Evolutionary conservation across 2,797 vertebrate species (phyloP).

Genomic region (Pristis pectinata): DNA sequence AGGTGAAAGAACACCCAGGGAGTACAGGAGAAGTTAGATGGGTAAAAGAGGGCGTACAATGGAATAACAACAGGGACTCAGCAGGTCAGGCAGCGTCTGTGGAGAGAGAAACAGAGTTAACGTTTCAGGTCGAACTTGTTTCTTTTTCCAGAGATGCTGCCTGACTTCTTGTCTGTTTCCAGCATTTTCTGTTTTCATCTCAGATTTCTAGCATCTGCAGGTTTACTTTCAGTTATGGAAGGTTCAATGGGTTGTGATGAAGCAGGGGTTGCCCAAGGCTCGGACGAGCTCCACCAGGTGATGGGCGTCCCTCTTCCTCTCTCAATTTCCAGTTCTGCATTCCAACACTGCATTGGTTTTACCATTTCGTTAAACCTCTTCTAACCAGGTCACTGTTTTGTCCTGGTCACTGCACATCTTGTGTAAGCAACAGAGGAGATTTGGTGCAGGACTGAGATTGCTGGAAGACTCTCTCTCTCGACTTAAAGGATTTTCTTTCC

Average conservation of each 20-base stretch:
- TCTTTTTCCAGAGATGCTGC: no score
- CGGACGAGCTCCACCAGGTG: neutral
- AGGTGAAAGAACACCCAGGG: no score
- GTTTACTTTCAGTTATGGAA: no score
- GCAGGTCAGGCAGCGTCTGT: no score
- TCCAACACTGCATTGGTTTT: neutral
- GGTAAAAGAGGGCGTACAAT: neutral
- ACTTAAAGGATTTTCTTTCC: no score
- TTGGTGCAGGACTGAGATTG: neutral
- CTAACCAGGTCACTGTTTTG: neutral
- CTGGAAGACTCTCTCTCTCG: neutral
- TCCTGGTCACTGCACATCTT: neutral
- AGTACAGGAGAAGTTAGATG: neutral
- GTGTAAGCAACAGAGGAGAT: neutral
- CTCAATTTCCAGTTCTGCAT: neutral
- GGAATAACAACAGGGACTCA: no score
- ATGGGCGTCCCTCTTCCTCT: neutral
- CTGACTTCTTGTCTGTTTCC: no score
- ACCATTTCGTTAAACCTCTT: neutral
- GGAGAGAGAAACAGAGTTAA: no score
- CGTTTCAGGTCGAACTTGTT: no score
- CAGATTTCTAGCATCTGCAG: no score
- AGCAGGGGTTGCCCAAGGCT: neutral
- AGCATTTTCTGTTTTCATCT: no score
- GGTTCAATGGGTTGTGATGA: neutral